These are phyloP conservation scores for Tetraneura akinire DNA, from an alignment of 1,140 invertebrate species.

Conservation along the genomic window DNA sequence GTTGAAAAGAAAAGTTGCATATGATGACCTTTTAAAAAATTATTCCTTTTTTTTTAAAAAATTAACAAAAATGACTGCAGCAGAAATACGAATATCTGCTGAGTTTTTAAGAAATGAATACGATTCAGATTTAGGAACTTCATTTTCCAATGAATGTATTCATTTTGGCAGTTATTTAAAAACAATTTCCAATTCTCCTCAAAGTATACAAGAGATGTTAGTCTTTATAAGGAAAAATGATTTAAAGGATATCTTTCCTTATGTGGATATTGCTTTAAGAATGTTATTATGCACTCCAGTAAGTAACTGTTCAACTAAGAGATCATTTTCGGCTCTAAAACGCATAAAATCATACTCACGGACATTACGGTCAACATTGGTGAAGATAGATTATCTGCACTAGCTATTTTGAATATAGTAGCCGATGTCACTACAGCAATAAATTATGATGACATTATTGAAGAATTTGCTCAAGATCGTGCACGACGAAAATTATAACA, in stretches of 20 bases:
- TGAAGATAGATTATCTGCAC: too few species aligned
- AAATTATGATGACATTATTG: too few species aligned
- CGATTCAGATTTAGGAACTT: neutral
- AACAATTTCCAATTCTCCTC: neutral
- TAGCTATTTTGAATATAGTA: too few species aligned
- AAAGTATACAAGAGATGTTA: neutral
- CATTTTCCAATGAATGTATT: neutral
- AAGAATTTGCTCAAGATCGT: too few species aligned
- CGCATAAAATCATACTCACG: too few species aligned
- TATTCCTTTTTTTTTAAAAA: neutral
- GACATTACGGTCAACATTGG: too few species aligned
- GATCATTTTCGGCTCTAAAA: too few species aligned
- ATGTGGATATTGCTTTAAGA: too few species aligned
- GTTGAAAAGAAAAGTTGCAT: neutral
- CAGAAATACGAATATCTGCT: neutral
- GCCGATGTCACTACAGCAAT: too few species aligned
- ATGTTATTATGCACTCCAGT: too few species aligned
- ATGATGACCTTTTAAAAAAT: neutral
- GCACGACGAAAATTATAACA: too few species aligned
- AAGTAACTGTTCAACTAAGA: too few species aligned
- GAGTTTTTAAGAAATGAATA: neutral
- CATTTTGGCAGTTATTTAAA: neutral
- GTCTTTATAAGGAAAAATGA: neutral
- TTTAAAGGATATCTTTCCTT: neutral
- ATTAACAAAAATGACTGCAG: neutral